phyloP scores from a whole-genome alignment of 2,797 vertebrate genomes.

The Characodon lateralis region DNA sequence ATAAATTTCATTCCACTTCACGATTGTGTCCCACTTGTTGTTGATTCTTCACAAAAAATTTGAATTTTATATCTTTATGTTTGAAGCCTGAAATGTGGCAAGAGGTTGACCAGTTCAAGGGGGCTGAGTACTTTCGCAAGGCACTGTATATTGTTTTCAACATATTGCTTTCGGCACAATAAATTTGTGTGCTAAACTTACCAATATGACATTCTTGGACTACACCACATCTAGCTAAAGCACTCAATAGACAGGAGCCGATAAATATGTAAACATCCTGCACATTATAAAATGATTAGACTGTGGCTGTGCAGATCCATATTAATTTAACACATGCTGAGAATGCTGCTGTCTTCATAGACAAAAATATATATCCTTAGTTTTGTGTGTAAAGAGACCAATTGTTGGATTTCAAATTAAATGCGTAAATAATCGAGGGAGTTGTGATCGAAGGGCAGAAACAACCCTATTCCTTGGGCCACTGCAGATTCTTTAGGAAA shows the following conservation, averaged over 20 bases:
- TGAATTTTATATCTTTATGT: no score
- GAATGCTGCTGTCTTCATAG: background rate
- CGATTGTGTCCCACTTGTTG: no score
- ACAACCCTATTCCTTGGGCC: background rate
- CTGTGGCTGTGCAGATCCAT: background rate
- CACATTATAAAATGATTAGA: background rate
- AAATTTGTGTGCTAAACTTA: background rate
- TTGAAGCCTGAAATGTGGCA: no score
- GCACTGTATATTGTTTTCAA: background rate
- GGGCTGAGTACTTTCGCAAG: no score
- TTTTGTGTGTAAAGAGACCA: background rate
- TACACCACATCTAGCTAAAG: background rate
- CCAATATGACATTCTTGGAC: background rate
- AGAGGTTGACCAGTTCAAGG: no score
- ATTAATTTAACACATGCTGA: constrained; percentile 13
- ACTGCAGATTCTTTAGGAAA: background rate
- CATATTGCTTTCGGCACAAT: background rate
- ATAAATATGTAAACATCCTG: background rate
- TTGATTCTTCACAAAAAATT: no score
- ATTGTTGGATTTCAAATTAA: background rate
- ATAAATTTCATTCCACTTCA: no score
- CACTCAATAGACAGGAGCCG: background rate
- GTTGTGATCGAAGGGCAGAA: background rate
- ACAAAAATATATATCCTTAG: background rate
- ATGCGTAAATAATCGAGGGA: background rate